Evolutionary conservation across 2,888 invertebrate genomes (phyloP), one percentile per base, ranked within the genome.

Genomic region (Drosophila longiperda): DNA sequence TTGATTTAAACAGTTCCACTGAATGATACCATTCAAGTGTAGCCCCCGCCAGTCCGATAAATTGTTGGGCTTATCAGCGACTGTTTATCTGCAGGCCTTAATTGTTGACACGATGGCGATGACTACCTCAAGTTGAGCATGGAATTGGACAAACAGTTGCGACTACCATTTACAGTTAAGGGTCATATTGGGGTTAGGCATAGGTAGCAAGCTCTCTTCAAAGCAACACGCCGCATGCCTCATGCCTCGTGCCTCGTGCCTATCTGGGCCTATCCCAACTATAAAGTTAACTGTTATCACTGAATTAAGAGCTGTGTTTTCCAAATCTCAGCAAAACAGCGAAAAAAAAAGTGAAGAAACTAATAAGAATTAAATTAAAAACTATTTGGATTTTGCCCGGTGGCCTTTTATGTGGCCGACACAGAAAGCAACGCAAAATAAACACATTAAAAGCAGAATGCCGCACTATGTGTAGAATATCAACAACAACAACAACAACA

Each of bases 371-470:
- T 80, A 83, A 86, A 86, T 80, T 86, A 70, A 66, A 88, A 80
- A 83, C 87, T 78, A 80, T 83, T 87, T 83, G 62, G 81, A 72
- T 70, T 74, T 72, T 66, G 66, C 61, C 48, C 42, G 65, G 59
- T 74, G 48, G 62, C 62, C 84, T 85, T 82, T 83, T 59, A 88
- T 77, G 86, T 66, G 69, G 73, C 87, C 83, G 84, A 68, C 82
- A 32, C 33, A 52, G 17, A 52, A 61, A 29, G 54, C 40, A 60
- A 55, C 67, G 64, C 60, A 83, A 75, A 77, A 72, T 65, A 85
- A 89, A 85, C 87, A 85, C 89, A 89, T 89, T 89, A 87, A 85
- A 87, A 83, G 73, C 69, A 54, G 69, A 85, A 84, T 77, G 75
- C 85, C 85, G 82, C 80, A 66, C 52, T 48, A 57, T 58, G 26